These are phyloP conservation scores for Hormiphora californensis DNA, from an alignment of 37 sponge, comb jelly and placozoan species.

Conservation along the genomic window DNA sequence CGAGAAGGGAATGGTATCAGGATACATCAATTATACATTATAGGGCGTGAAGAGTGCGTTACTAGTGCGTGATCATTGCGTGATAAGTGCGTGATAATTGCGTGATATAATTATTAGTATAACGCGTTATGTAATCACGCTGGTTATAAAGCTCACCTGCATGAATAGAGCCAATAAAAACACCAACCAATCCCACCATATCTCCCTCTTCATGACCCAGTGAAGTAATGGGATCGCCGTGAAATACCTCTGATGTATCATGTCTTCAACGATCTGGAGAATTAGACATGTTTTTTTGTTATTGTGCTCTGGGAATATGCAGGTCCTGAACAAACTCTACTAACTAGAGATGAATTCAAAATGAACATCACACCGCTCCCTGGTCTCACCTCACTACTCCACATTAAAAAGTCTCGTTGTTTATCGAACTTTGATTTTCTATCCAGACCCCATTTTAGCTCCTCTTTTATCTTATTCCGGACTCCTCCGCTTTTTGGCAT, in stretches of 20 bases:
- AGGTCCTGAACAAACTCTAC: neutral
- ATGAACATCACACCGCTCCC: neutral
- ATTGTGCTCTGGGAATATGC: no score
- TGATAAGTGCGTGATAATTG: no score
- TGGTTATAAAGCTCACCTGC: no score
- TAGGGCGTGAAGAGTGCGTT: no score
- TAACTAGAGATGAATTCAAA: neutral
- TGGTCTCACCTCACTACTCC: constrained; percentile 26
- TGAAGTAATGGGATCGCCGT: neutral
- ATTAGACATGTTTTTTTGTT: neutral
- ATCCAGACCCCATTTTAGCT: constrained; percentile 22
- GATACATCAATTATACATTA: no score
- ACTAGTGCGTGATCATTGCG: no score
- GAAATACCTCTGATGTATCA: constrained; percentile 21
- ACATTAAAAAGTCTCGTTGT: constrained; percentile 32
- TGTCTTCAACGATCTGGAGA: constrained; percentile 37
- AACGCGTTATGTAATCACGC: no score
- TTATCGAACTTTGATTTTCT: constrained; percentile 51
- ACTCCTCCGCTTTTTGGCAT: constrained; percentile 20
- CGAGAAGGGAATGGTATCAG: no score
- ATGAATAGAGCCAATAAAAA: constrained; percentile 8
- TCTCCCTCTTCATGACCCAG: constrained; percentile 28
- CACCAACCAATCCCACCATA: constrained; percentile 37
- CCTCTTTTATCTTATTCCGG: constrained; percentile 18
- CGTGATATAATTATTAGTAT: no score